Base-by-base conservation (phyloP, 92 coral and sea anemone species). In the Metridium senile region DNA sequence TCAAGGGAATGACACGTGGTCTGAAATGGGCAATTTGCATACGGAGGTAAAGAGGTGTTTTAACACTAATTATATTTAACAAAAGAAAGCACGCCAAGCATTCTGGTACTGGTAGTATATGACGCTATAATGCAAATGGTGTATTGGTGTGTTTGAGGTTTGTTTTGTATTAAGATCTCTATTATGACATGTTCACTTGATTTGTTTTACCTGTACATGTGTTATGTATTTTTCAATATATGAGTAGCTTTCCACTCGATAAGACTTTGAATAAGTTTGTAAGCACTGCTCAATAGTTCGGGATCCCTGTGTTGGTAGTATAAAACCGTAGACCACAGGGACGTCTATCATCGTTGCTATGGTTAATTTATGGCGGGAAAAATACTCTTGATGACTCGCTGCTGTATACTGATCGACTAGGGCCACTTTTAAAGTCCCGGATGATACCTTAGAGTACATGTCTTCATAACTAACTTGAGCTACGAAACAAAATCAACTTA, bases 331-430 rank as follows among this genome's bases (percentile, higher is more conserved):
- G 6, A 62, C 82, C 16, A 88, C 84, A 16, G 86, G 79, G 39
- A 88, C 81, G 22, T 83, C 86, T 51, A 92, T 82, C 29, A 86
- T 84, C 21, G 91, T 85, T 25, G 87, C 89, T 31, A 85, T 86
- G 63, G 86, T 61, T 20, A 95, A 70, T 33, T 69, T 80, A 79
- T 95, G 88, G 31, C 67, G 74, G 62, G 79, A 62, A 67, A 87
- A 89, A 58, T 76, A 79, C 13, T 69, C 63, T 4, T 73, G 77
- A 47, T 92, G 93, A 49, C 86, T 80, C 19, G 95, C 85, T 1
- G 90, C 82, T 33, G 87, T 78, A 88, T 89, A 92, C 3, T 90
- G 58, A 62, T 95, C 99, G 51, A 95, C 90, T 35, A 95, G 71
- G 1, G 97, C 99, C 29, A 88, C 45, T 66, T 88, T 79, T 56